Conservation (phyloP, 2,797 vertebrate genomes). For the Eupleurogrammus muticus region DNA sequence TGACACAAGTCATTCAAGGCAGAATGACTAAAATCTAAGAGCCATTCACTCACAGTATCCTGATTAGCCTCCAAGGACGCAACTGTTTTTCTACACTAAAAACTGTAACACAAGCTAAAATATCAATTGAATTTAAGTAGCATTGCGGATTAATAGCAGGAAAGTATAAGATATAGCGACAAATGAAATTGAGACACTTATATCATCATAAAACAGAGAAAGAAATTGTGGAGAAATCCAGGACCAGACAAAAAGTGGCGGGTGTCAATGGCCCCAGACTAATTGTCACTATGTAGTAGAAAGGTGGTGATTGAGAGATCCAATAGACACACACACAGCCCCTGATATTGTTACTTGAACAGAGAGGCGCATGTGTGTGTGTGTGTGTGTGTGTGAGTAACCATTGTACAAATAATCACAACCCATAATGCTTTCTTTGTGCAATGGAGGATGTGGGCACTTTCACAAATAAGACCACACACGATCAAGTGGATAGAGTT, state of each 20-base stretch:
- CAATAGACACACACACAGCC: slow-evolving; percentile 67
- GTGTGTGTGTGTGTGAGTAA: slow-evolving; percentile 33
- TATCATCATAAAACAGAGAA: slow-evolving; percentile 22
- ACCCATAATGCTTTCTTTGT: slow-evolving; percentile 74
- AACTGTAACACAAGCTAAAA: background rate
- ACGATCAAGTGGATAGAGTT: background rate
- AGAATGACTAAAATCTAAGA: slow-evolving; percentile 10
- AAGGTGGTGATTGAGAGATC: slow-evolving; percentile 52
- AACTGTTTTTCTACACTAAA: background rate
- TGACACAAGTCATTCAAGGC: too few species aligned
- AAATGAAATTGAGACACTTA: slow-evolving; percentile 17
- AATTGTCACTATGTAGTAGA: slow-evolving; percentile 58
- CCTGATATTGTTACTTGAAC: slow-evolving; percentile 47
- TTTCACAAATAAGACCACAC: slow-evolving; percentile 33
- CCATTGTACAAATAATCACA: slow-evolving; percentile 66
- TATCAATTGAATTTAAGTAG: slow-evolving; percentile 3
- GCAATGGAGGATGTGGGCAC: slow-evolving; percentile 37
- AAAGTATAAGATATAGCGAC: slow-evolving; percentile 12
- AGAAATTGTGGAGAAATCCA: slow-evolving; percentile 9
- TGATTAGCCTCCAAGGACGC: slow-evolving; percentile 19
- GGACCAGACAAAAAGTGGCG: slow-evolving; percentile 15
- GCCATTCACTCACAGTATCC: slow-evolving; percentile 3
- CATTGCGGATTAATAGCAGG: slow-evolving; percentile 9
- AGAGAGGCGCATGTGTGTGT: too few species aligned
- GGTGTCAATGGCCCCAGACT: slow-evolving; percentile 32